Percentiles rank a stretch among this genome's conserved stretches.
Evolutionary conservation across 2,113 vertebrate genomes (phyloP).

Genomic region (Loxodonta africana): DNA sequence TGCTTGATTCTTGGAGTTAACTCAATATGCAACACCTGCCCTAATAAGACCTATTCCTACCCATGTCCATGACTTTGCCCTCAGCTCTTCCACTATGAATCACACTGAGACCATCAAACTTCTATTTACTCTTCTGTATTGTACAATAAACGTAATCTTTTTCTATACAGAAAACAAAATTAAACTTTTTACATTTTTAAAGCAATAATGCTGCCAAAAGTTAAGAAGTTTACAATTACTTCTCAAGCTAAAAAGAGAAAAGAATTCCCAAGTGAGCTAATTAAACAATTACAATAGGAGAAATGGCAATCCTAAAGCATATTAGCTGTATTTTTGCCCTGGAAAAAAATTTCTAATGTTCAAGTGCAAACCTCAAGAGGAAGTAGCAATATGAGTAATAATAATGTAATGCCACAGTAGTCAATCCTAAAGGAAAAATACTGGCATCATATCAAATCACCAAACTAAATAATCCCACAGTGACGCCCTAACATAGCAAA

Average conservation of each 20-base stretch:
- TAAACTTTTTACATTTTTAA: constrained; percentile 35
- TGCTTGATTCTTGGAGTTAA: constrained; percentile 10
- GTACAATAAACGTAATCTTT: neutral
- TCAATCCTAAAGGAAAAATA: constrained; percentile 52
- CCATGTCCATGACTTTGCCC: neutral
- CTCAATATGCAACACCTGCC: neutral
- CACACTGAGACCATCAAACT: constrained; percentile 29
- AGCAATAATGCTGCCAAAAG: constrained; percentile 31
- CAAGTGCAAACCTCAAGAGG: constrained; percentile 70
- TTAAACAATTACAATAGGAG: constrained; percentile 71
- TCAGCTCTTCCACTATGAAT: neutral
- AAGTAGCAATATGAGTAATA: constrained; percentile 58
- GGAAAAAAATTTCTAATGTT: constrained; percentile 58
- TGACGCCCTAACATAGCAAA: constrained; percentile 62
- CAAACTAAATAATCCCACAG: constrained; percentile 78
- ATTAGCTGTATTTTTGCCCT: constrained; percentile 55
- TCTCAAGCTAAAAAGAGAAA: constrained; percentile 61
- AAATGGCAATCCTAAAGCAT: constrained; percentile 56
- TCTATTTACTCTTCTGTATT: neutral
- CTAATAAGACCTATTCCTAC: neutral
- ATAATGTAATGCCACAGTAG: neutral
- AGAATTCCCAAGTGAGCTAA: constrained; percentile 61
- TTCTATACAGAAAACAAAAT: constrained; percentile 37
- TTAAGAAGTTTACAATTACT: constrained; percentile 52
- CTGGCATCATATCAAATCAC: constrained; percentile 62